Percentiles rank a stretch among this genome's conserved stretches.
Conservation (phyloP, 2,797 vertebrate species). For the Coluber constrictor region DNA sequence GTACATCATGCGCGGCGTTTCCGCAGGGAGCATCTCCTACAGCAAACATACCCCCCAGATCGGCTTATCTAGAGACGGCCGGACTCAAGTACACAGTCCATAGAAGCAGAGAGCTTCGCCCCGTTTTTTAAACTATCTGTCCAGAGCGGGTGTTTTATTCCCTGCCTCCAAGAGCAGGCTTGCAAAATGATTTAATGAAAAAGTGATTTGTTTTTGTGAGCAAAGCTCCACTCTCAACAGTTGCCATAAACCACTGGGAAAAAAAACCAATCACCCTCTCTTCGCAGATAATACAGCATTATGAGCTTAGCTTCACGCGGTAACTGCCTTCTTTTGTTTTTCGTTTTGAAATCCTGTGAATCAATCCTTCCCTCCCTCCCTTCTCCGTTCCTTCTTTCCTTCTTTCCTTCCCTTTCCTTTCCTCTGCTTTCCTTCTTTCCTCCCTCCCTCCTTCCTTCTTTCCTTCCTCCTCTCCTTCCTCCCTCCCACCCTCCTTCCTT, state of each 20-base stretch:
- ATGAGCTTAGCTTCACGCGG: background rate
- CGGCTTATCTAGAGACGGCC: background rate
- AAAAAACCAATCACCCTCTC: background rate
- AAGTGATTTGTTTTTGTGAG: background rate
- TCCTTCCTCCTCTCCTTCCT: too few relatives aligned
- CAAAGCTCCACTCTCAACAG: background rate
- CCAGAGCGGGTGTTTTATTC: background rate
- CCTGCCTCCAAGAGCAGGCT: background rate
- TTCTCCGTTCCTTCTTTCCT: too few relatives aligned
- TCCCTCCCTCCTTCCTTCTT: too few relatives aligned
- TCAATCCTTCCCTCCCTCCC: background rate
- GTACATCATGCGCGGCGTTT: background rate
- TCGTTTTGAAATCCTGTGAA: background rate
- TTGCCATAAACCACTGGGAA: background rate
- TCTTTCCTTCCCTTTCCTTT: too few relatives aligned
- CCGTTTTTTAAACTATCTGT: background rate
- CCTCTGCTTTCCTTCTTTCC: too few relatives aligned
- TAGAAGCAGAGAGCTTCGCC: background rate
- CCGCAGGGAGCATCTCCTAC: background rate
- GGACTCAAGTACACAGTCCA: background rate
- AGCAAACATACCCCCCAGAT: background rate
- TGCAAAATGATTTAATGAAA: background rate
- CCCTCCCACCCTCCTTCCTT: too few relatives aligned
- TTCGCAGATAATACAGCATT: background rate
- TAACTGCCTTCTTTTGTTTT: too few relatives aligned